These are phyloP conservation scores for Mactra quadrangularis DNA, from an alignment of 1,140 invertebrate genomes.

Conservation along the genomic window DNA sequence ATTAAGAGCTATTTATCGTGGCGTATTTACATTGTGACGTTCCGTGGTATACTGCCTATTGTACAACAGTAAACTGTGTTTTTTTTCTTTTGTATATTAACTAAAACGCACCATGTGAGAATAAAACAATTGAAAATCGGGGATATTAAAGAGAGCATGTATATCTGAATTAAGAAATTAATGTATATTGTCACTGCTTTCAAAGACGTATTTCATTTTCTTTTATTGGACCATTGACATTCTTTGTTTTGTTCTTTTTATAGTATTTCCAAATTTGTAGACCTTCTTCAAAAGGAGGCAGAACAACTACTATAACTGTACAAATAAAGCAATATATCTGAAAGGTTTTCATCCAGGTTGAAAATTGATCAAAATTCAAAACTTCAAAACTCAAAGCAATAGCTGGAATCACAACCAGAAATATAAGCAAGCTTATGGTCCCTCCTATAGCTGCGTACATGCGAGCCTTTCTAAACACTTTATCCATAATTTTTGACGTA, in stretches of 20 bases:
- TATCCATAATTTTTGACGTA: conserved; percentile 31
- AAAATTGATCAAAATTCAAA: conserved; percentile 49
- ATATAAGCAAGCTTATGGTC: conserved; percentile 15
- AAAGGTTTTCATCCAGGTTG: conserved; percentile 32
- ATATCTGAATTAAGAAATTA: too few species aligned
- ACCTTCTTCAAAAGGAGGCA: conserved; percentile 52
- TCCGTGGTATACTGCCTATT: too few species aligned
- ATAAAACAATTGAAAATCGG: too few species aligned
- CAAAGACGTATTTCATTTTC: too few species aligned
- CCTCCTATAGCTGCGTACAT: conserved; percentile 10
- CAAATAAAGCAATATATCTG: conserved; percentile 45
- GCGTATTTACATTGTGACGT: too few species aligned
- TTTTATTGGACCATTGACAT: too few species aligned
- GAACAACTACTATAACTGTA: conserved; percentile 34
- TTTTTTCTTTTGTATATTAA: too few species aligned
- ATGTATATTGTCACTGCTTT: too few species aligned
- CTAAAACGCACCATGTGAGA: too few species aligned
- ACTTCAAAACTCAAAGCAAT: conserved; percentile 38
- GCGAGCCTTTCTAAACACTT: conserved; percentile 35
- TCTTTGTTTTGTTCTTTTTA: conserved; percentile 41
- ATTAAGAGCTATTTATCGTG: too few species aligned
- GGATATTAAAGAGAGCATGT: too few species aligned
- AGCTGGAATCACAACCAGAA: conserved; percentile 47
- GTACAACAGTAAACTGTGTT: too few species aligned
- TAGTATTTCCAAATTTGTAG: conserved; percentile 29